phyloP scores from a whole-genome alignment of 1,140 invertebrate species.

The Drosophila pachea region DNA sequence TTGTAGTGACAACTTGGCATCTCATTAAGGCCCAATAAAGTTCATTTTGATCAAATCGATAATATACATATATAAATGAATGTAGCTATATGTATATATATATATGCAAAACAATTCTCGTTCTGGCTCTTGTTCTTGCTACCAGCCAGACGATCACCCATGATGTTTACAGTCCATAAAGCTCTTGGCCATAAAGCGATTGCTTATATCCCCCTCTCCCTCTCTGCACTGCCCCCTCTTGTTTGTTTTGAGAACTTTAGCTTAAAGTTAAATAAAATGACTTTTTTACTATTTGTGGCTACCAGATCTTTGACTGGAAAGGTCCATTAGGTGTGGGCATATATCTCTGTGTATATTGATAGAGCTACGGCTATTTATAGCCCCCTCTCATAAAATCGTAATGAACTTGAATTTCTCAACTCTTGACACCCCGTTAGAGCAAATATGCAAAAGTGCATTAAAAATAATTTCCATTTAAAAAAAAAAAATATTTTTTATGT shows the following conservation, averaged over 20 bases:
- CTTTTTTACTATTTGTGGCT: conserved; percentile 12
- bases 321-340: not conserved
- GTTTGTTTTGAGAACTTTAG: not conserved
- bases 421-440: not conserved
- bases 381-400: conserved; percentile 1
- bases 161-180: conserved; percentile 42
- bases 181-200: not conserved
- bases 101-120: no score
- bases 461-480: not conserved
- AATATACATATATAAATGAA: no score
- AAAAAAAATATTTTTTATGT: no score
- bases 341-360: not conserved
- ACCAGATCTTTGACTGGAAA: not conserved
- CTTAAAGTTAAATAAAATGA: not conserved
- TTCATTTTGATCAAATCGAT: no score
- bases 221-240: no score
- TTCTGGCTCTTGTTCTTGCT: not conserved
- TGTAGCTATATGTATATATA: no score
- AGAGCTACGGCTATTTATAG: not conserved
- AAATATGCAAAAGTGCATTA: not conserved
- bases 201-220: no score
- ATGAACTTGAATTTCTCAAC: not conserved
- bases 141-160: conserved; percentile 1
- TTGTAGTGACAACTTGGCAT: conserved; percentile 74
- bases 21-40: conserved; percentile 59